These are phyloP conservation scores for Cheumatopsyche charites DNA, from an alignment of 1,140 invertebrate genomes.

Conservation along the genomic window DNA sequence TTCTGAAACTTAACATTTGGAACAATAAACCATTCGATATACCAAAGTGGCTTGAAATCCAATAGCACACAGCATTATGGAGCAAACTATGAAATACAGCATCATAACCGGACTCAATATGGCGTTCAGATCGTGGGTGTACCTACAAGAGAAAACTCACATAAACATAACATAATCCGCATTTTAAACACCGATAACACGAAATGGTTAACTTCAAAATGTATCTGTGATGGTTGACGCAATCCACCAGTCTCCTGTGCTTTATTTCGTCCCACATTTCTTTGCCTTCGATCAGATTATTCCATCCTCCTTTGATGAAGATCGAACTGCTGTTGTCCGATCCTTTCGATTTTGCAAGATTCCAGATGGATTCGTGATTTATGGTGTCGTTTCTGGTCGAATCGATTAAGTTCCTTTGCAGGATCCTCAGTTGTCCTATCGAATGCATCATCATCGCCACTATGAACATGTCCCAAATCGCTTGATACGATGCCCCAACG, in stretches of 20 bases:
- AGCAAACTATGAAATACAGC: constrained; percentile 52
- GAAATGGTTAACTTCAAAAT: constrained; percentile 35
- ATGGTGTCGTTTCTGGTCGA: constrained; percentile 10
- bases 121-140: constrained; percentile 47
- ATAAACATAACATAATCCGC: no score
- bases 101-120: constrained; percentile 52
- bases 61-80: constrained; percentile 51
- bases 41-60: constrained; percentile 53
- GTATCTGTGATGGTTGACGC: constrained; percentile 48
- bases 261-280: constrained; percentile 17
- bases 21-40: no score
- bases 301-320: background rate
- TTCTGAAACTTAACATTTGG: constrained; percentile 20
- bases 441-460: constrained; percentile 47
- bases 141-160: constrained; percentile 47
- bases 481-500: constrained; percentile 43
- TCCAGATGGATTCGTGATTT: background rate
- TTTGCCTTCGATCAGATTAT: background rate
- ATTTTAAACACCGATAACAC: background rate
- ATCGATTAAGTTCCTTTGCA: constrained; percentile 42
- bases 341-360: background rate
- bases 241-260: constrained; percentile 40
- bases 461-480: constrained; percentile 46
- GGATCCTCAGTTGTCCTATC: constrained; percentile 46
- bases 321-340: no score